Base-by-base conservation (phyloP, 2,113 vertebrate species). In the Agapornis roseicollis region DNA sequence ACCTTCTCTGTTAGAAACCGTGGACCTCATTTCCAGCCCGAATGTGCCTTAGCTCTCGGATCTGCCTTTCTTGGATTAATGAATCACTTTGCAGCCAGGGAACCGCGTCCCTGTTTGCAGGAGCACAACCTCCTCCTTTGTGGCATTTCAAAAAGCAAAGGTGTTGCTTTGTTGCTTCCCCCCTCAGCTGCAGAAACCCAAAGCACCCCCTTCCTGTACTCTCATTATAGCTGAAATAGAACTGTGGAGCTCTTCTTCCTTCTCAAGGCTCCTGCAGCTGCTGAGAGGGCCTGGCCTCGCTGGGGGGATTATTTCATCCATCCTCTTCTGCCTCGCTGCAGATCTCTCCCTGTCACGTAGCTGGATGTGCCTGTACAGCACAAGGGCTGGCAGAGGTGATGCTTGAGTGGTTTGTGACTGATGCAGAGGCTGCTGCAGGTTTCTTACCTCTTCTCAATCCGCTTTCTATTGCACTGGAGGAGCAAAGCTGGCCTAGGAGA, bases 381-480 rank as follows among this genome's bases (percentile, higher is more conserved):
- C 22, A 20, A 24, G 46, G 22, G 42, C n/a, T 31, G 56, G 23
- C 71, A 66, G 58, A 72, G 52, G 42, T 39, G 82, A 66, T 49
- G 47, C 78, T 55, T 0, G 2, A 53, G 44, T 0, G 3, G 5
- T 89, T 89, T 76, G 55, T 3, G 4, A 37, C 47, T 50, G 27
- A 17, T 0, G 2, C 33, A 19, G 20, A 33, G 20, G 79, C 28
- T 83, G 42, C 19, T 42, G 29, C 7, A 12, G 13, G 22, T n/a
- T 10, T 17, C 65, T 19, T 33, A 29, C n/a, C 14, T 27, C 33
- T 82, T 78, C 46, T 33, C 49, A 18, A 10, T 35, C 37, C 3
- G 0, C 49, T 42, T 24, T 25, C 37, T 50, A 1, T 31, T 0
- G 1, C 6, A 42, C 37, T 41, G 2, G n/a, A n/a, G 39, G 28